Evolutionary conservation across 2,888 invertebrate species (phyloP), one percentile per base, ranked within the genome.

Genomic region (Trichopoda pennipes): DNA sequence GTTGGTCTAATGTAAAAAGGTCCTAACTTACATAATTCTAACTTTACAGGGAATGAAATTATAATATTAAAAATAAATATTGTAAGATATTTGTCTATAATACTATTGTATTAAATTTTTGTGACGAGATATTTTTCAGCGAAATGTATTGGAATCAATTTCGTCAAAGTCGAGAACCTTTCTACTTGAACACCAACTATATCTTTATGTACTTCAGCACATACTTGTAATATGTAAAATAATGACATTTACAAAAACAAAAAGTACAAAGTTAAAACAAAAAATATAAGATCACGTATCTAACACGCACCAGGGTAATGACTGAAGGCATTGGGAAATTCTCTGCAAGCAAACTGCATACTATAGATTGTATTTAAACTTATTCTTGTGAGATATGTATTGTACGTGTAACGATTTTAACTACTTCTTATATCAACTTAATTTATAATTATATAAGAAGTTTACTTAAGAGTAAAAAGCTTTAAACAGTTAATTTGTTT

Each of bases 261-360:
- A 49, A 19, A 1, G 19, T 19, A 19, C 7, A 49, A 49, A 8
- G 7, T n/a, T n/a, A n/a, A 70, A 47, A 17, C 7, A 17, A 8
- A 77, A 77, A 77, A 47, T 56, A 63, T 35, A 61, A 19, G 19
- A 44, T 55, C 73, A 73, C 73, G 73, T 73, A 38, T 61, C 42
- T 19, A 28, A 55, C 42, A 63, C 42, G 61, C 51, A 58, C 35
- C 9, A 7, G 4, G 10, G 14, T 9, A 10, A 7, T 21, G 17
- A 56, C n/a, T 9, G 6, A 28, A 32, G 47, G 14, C 44, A 56
- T n/a, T 38, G 0, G 38, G 38, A 38, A 38, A 7, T 38, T 38
- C 44, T 44, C 1, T n/a, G 44, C 44, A n/a, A n/a, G 44, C 4
- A n/a, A 16, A 44, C 44, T 44, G 44, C 44, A 44, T n/a, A 44